Conservation (phyloP, 2,888 invertebrate species). For the Ophraella communa region DNA sequence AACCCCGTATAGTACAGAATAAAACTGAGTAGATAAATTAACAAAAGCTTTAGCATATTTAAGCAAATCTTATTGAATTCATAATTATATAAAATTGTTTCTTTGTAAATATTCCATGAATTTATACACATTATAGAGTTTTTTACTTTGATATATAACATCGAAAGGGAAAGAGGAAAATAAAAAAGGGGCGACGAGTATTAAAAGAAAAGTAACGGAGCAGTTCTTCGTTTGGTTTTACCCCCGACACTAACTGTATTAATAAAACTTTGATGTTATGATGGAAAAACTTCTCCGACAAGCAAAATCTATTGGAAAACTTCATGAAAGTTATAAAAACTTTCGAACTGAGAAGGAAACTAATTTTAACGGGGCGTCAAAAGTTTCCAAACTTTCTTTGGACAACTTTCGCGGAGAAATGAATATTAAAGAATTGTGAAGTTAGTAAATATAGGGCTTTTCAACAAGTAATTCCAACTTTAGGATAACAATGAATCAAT, state of each 20-base stretch:
- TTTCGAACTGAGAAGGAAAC: constrained; percentile 39
- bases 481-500: constrained; percentile 27
- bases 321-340: constrained; percentile 39
- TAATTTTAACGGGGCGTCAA: constrained; percentile 43
- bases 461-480: constrained; percentile 37
- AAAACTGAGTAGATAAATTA: too few relatives aligned
- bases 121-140: neutral
- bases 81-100: too few relatives aligned
- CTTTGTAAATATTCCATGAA: too few relatives aligned
- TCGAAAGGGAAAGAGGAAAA: neutral
- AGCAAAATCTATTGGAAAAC: constrained; percentile 41
- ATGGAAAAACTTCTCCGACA: constrained; percentile 37
- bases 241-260: constrained; percentile 31
- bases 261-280: constrained; percentile 41
- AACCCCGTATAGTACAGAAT: too few relatives aligned
- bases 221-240: constrained; percentile 3
- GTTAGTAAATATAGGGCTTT: constrained; percentile 35
- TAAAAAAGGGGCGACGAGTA: neutral
- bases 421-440: constrained; percentile 38
- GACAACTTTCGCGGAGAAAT: constrained; percentile 34
- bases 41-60: too few relatives aligned
- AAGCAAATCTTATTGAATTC: too few relatives aligned
- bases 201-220: constrained; percentile 6
- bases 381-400: constrained; percentile 32
- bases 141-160: neutral